Conservation (phyloP, 2,888 invertebrate genomes). For the Cenopis cana region DNA sequence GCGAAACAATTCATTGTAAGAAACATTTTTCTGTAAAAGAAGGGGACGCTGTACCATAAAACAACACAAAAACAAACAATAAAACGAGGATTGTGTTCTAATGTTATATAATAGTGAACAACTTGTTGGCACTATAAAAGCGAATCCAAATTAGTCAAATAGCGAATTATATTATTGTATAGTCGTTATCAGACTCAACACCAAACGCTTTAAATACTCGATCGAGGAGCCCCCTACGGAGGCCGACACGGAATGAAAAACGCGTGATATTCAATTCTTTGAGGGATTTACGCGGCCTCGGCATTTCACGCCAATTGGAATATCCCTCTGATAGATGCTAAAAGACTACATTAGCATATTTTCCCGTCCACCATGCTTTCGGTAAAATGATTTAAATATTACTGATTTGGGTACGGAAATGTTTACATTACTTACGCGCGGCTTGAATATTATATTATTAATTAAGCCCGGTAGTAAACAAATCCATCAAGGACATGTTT, state of each 20-base stretch:
- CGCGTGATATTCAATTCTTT: conserved; percentile 26
- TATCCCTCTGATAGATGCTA: conserved; percentile 12
- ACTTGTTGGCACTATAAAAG: too few species aligned
- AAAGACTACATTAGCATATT: conserved; percentile 22
- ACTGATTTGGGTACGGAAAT: conserved; percentile 21
- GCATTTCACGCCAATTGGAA: conserved; percentile 32
- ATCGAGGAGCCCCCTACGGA: conserved; percentile 3
- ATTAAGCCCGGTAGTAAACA: conserved; percentile 33
- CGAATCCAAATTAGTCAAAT: too few species aligned
- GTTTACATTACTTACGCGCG: conserved; percentile 19
- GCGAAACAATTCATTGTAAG: too few species aligned
- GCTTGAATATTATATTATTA: conserved; percentile 26
- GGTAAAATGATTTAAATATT: conserved; percentile 8
- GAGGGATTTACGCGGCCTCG: conserved; percentile 22
- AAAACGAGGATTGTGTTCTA: too few species aligned
- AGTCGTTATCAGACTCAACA: too few species aligned
- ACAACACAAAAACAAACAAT: too few species aligned
- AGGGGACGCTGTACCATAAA: too few species aligned
- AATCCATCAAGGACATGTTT: conserved; percentile 11
- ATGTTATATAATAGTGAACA: too few species aligned
- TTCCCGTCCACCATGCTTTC: conserved; percentile 5
- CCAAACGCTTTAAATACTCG: not conserved
- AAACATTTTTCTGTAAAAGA: too few species aligned
- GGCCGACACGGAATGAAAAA: conserved; percentile 13
- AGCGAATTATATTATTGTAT: too few species aligned